Percentiles rank a stretch among this genome's conserved stretches.
These are phyloP conservation scores for Ochotona princeps DNA, from an alignment of 2,113 vertebrate species.

Conservation along the genomic window DNA sequence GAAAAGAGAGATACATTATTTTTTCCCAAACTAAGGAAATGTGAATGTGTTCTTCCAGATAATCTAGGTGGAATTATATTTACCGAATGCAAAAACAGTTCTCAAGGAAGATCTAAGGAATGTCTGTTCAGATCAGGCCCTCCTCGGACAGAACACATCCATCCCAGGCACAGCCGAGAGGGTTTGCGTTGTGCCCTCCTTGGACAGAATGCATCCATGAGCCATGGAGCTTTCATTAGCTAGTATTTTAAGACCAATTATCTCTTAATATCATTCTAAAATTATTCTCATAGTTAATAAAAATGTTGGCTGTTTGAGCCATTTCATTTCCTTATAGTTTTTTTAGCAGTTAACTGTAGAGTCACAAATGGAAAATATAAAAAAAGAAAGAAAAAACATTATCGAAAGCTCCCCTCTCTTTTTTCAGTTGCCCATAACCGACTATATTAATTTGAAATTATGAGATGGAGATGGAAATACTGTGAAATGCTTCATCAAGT, in stretches of 20 bases:
- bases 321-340: conserved; percentile 68
- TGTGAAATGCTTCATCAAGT: conserved; percentile 71
- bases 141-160: not conserved
- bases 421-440: conserved; percentile 57
- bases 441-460: conserved; percentile 76
- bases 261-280: conserved; percentile 72
- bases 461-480: conserved; percentile 72
- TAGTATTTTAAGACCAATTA: conserved; percentile 65
- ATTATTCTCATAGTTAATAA: conserved; percentile 72
- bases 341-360: conserved; percentile 58
- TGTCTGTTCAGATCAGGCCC: not conserved
- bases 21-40: not conserved
- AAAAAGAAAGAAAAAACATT: conserved; percentile 44
- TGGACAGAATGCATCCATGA: not conserved
- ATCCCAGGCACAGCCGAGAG: not conserved
- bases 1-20: not conserved
- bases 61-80: not conserved
- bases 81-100: not conserved
- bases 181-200: not conserved
- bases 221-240: not conserved
- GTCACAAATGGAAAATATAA: conserved; percentile 54
- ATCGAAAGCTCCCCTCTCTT: conserved; percentile 61
- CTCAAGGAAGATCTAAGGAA: conserved; percentile 5
- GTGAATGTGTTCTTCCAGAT: not conserved
- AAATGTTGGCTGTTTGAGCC: conserved; percentile 5